A percentile compares a stretch with the other conserved stretches of the same genome.
Conservation (phyloP, 2,113 vertebrate genomes). For the Phainopepla nitens region DNA sequence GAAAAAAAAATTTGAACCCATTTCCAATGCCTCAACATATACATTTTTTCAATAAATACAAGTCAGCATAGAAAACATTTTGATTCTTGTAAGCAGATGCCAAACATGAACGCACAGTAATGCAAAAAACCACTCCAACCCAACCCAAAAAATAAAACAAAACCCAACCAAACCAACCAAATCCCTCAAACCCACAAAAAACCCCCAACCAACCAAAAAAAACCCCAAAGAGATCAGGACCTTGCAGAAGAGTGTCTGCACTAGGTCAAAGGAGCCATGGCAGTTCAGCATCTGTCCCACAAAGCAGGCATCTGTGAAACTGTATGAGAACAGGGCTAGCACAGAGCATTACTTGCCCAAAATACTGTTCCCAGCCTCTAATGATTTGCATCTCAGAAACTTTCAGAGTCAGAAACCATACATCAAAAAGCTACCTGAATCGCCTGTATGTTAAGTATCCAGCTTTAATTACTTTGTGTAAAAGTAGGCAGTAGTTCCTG, state of each 20-base stretch:
- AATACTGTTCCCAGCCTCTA: neutral
- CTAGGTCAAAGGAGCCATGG: neutral
- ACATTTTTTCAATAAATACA: neutral
- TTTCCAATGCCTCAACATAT: neutral
- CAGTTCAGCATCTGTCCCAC: neutral
- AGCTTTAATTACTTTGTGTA: neutral
- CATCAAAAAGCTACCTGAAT: neutral
- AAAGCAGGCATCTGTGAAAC: neutral
- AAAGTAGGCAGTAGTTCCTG: neutral
- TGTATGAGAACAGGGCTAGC: neutral
- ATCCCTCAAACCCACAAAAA: neutral
- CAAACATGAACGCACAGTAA: neutral
- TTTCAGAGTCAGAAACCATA: fast-evolving
- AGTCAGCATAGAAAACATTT: neutral
- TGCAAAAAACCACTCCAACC: neutral
- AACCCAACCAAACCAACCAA: neutral
- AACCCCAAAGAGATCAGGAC: neutral
- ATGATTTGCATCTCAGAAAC: neutral
- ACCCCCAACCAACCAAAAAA: neutral
- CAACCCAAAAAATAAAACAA: neutral
- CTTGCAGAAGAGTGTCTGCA: neutral
- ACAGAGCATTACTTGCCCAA: neutral
- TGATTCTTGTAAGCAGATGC: neutral
- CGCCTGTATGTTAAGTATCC: neutral
- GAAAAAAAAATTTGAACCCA: neutral